Base-by-base conservation (phyloP, 2,888 invertebrate genomes). In the Ochropacha duplaris region DNA sequence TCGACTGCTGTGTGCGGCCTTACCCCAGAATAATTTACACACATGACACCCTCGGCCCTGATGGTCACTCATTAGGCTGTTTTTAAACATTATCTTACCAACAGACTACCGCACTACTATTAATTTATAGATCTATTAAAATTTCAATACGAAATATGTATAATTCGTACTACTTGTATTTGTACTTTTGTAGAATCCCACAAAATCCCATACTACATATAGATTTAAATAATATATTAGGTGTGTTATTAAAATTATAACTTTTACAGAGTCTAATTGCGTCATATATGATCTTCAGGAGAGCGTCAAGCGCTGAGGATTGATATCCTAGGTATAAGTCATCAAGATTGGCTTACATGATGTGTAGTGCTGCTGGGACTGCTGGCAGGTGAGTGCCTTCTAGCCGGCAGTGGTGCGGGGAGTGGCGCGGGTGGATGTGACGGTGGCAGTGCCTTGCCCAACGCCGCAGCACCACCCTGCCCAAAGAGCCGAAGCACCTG, bases 341-440 rank as follows among this genome's bases (percentile, higher is more conserved):
- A 49, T 56, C 39, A 50, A 50, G 55, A 44, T 36, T 50, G 6
- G 49, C 88, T 87, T 71, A 95, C 94, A 93, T 96, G 96, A 76
- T 96, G 96, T 71, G 96, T 96, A 69, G 96, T 96, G 65, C 96
- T 96, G 71, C 96, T 96, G 54, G 96, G 96, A 81, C 96, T 95
- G 83, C 96, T 95, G 64, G 96, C 95, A 72, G 95, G 96, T 74
- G 95, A 95, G 66, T 94, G 91, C 59, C 94, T 79, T 57, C 90
- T 77, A 4, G 94, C 88, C 62, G 94, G 93, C 76, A 93, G 88
- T 65, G 90, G 83, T 0, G 89, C 86, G 57, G 94, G 93, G 66
- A 92, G 84, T 36, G 92, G 93, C 54, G 94, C 90, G 9, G 90
- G 86, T 2, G 90, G 86, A 57, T 90, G 90, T 49, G 92, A 90